Evolutionary conservation across 1,140 invertebrate genomes (phyloP), one percentile per base, ranked within the genome.

Genomic region (Philopotamus ludificatus): DNA sequence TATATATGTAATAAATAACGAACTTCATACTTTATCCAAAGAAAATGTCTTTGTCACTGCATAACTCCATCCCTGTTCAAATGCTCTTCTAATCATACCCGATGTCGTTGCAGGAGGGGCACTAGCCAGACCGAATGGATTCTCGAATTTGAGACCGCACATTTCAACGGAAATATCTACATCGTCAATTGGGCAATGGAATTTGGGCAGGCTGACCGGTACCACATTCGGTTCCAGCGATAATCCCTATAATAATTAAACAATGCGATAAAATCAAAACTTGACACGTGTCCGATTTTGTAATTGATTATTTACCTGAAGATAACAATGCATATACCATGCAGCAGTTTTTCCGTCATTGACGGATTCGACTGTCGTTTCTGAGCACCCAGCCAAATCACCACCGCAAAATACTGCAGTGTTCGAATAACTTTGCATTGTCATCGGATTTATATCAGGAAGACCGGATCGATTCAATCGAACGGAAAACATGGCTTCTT

Each of bases 321-420:
- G 80, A 75, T 92, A 94, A 71, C 89, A 90, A 74, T 99, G 97
- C 50, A 99, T 98, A 71, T 86, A 85, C 96, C 96, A 98, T 3
- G 96, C 92, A 0, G 97, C 96, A 3, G 89, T 93, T 82, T 99
- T 99, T 21, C 97, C 97, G 81, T 99, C 97, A 77, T 99, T 99
- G 0, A 97, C 95, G 1, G 94, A 92, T 81, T 99, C 97, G 0
- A 99, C 97, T 0, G 97, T 98, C 0, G 97, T 99, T 76, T 98
- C 93, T 16, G 42, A 10, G 21, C 10, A 47, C 1, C 95, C 96
- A 7, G 92, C 94, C 7, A 98, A 73, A 79, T 99, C 97, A 0
- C 97, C 97, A 7, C 97, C 97, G 71, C 89, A 87, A 75, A 96
- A 99, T 2, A 98, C 90, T 72, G 87, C 86, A 0, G 86, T 80